Evolutionary conservation across 2,797 vertebrate species (phyloP), one percentile per base, ranked within the genome.

Genomic region (Dendrocincla fuliginosa): DNA sequence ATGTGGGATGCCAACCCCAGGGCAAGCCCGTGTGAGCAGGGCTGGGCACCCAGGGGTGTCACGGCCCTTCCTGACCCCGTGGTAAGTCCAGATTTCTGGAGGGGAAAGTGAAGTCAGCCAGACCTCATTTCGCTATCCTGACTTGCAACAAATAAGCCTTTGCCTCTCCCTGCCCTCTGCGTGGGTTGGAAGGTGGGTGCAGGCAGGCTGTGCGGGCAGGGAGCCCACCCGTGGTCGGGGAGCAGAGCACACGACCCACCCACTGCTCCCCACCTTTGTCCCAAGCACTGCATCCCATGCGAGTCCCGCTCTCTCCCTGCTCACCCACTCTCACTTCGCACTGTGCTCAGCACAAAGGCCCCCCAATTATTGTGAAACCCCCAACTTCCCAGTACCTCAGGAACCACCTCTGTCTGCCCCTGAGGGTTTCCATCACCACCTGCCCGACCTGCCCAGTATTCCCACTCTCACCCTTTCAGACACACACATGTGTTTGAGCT

Each of bases 221-320:
- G 32, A 28, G 11, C 32, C 23, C 1, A 4, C 2, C 11, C 0
- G 0, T 17, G 28, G 9, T 28, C 3, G 13, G 55, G 35, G 63
- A 33, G 47, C 0, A 0, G 37, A 63, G 41, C 1, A 6, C 56
- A 52, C 16, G 6, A 6, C 18, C 10, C 13, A 10, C n/a, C 7
- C 1, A 13, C 23, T 52, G 41, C 49, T 71, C 20, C 30, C 33
- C 86, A 64, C 57, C 55, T 47, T 39, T 52, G 23, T 13, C 10
- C 4, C 35, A 46, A 15, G 15, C 1, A 0, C 41, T 17, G 47
- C 63, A 35, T 9, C 27, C 47, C 17, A 0, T 0, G 12, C 0
- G 0, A 84, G 25, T 5, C 0, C 24, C 0, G 0, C 20, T 67
- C 4, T 14, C 9, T 41, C 59, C 46, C 37, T 50, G 33, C 52